Conservation (phyloP, 2,113 vertebrate genomes). For the Syrrhaptes paradoxus region DNA sequence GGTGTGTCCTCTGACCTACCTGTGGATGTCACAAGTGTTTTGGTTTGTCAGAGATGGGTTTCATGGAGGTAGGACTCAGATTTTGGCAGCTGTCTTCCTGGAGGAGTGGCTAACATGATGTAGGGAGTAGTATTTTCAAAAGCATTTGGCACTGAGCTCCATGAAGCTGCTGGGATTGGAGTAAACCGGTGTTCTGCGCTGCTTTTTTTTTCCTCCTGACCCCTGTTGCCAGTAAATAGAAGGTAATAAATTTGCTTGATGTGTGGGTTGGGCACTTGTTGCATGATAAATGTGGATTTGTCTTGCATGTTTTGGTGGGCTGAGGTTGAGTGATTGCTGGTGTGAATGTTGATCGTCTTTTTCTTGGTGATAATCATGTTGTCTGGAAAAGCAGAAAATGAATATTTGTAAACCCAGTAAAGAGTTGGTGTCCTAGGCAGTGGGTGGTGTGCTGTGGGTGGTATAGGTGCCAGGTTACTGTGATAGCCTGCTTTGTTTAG, state of each 20-base stretch:
- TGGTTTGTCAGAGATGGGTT: not conserved
- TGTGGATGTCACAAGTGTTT: not conserved
- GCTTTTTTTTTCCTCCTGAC: not conserved
- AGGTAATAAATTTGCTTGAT: not conserved
- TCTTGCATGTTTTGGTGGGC: not conserved
- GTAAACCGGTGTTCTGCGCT: accelerated
- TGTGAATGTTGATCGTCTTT: not conserved
- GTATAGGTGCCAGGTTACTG: not conserved
- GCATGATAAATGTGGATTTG: not conserved
- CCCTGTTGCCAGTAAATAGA: not conserved
- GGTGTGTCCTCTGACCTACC: not conserved
- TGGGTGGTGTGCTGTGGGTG: not conserved
- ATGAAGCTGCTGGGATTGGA: not conserved
- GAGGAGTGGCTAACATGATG: not conserved
- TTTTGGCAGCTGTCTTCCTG: not conserved
- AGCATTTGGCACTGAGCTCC: not conserved
- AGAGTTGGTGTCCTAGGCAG: not conserved
- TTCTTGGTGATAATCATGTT: not conserved
- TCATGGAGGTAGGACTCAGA: not conserved
- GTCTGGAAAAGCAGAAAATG: not conserved
- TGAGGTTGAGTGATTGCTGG: not conserved
- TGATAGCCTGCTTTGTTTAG: not conserved
- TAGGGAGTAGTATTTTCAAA: not conserved
- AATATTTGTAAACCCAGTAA: not conserved
- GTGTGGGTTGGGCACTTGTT: not conserved